Evolutionary conservation across 2,888 invertebrate species (phyloP).

Genomic region (Bursaphelenchus okinawaensis): DNA sequence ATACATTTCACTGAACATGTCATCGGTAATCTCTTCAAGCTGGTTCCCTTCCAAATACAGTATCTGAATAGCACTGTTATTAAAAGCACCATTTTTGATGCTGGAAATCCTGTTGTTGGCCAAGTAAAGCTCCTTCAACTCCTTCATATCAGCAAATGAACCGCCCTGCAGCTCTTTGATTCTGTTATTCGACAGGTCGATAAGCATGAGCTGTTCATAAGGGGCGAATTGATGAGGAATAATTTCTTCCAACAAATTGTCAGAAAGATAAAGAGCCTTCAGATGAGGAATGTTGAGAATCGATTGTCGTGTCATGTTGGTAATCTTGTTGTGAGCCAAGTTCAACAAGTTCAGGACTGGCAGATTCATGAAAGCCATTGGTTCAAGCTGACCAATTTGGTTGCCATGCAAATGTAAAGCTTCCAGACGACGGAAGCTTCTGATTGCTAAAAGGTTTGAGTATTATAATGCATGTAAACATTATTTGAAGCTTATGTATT

Average conservation of each 20-base stretch:
- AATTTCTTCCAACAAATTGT: slow-evolving; percentile 44
- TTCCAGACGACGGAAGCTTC: slow-evolving; percentile 55
- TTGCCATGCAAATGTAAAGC: slow-evolving; percentile 56
- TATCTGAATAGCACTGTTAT: slow-evolving; percentile 48
- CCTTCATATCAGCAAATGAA: slow-evolving; percentile 41
- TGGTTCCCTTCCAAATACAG: slow-evolving; percentile 48
- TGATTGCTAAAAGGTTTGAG: slow-evolving; percentile 45
- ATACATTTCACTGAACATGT: slow-evolving; percentile 40
- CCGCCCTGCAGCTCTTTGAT: slow-evolving; percentile 37
- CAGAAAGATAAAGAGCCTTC: slow-evolving; percentile 54
- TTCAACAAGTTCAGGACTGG: slow-evolving; percentile 55
- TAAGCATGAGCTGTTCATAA: slow-evolving; percentile 47
- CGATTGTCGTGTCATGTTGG: slow-evolving; percentile 44
- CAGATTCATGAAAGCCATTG: slow-evolving; percentile 55
- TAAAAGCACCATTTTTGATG: slow-evolving; percentile 48
- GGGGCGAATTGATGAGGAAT: slow-evolving; percentile 44
- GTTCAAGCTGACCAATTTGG: slow-evolving; percentile 41
- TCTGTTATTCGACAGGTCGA: slow-evolving; percentile 51
- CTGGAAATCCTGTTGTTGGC: slow-evolving; percentile 41
- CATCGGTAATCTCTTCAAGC: slow-evolving; percentile 35
- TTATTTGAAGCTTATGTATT: neutral
- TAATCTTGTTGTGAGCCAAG: slow-evolving; percentile 50
- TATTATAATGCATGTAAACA: neutral
- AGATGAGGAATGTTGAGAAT: slow-evolving; percentile 57
- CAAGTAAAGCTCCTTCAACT: slow-evolving; percentile 52